These are phyloP conservation scores for Ursus arctos DNA, from an alignment of 2,113 vertebrate genomes.

Conservation along the genomic window DNA sequence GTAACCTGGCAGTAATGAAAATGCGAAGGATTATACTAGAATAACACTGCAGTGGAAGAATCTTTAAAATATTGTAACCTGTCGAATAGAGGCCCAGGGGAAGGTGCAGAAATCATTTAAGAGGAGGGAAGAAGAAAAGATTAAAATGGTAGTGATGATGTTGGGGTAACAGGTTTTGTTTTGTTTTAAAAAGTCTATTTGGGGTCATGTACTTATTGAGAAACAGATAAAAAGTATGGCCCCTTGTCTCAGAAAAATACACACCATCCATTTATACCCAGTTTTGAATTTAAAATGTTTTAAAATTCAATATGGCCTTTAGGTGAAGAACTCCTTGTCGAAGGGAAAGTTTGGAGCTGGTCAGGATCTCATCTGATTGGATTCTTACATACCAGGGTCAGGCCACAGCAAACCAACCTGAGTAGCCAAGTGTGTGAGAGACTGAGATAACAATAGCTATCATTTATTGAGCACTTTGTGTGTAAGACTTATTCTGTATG, in stretches of 20 bases:
- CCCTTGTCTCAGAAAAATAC: background rate
- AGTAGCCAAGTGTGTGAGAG: background rate
- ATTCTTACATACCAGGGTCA: background rate
- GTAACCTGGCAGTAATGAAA: conserved; percentile 23
- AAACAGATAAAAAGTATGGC: conserved; percentile 29
- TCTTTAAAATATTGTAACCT: conserved; percentile 8
- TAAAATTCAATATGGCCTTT: background rate
- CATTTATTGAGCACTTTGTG: background rate
- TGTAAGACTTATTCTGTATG: background rate
- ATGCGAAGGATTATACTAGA: background rate
- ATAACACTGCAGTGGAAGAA: background rate
- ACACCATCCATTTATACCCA: background rate
- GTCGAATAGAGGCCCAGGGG: background rate
- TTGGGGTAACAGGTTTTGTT: background rate
- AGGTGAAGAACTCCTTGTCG: background rate
- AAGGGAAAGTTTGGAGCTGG: background rate
- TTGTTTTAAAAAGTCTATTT: background rate
- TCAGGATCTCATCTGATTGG: background rate
- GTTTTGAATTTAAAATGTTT: background rate
- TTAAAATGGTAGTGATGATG: background rate
- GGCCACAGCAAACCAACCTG: background rate
- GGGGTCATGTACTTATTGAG: background rate
- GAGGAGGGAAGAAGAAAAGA: background rate
- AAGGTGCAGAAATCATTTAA: background rate
- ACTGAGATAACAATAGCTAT: background rate